phyloP scores from a whole-genome alignment of 1,140 invertebrate genomes.

The Magallana angulata region DNA sequence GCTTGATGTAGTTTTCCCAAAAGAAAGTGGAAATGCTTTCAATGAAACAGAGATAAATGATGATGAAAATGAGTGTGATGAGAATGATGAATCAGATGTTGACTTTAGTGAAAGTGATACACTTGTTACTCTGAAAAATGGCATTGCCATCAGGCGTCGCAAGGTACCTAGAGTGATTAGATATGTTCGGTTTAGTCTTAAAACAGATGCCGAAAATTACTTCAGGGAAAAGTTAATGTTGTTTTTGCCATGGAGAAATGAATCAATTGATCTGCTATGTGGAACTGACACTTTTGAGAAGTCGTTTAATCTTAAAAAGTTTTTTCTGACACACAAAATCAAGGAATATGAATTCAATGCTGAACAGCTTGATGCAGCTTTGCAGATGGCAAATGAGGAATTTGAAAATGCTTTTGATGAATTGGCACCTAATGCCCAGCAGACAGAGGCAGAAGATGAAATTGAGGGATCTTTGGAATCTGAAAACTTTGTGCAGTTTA shows the following conservation, averaged over 20 bases:
- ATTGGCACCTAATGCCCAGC: constrained; percentile 23
- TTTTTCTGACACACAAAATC: not conserved
- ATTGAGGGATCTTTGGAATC: constrained; percentile 4
- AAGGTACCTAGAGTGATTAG: not conserved
- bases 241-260: no score
- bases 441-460: not conserved
- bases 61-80: not conserved
- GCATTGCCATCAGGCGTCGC: constrained; percentile 40
- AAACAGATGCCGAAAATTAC: not conserved
- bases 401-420: not conserved
- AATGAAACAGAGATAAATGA: constrained; percentile 2
- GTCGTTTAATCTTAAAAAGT: not conserved
- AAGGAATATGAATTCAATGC: constrained; percentile 28
- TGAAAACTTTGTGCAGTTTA: constrained; percentile 13
- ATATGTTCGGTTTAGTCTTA: not conserved
- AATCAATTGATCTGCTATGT: no score
- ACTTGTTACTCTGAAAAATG: constrained; percentile 47
- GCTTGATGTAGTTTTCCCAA: not conserved
- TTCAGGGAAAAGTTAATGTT: no score
- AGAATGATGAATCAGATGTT: not conserved
- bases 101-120: not conserved
- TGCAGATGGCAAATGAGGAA: constrained; percentile 2
- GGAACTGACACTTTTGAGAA: no score
- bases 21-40: not conserved
- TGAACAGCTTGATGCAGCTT: constrained; percentile 1